phyloP scores from a whole-genome alignment of 2,888 invertebrate genomes.

The Liodrosophila aerea region DNA sequence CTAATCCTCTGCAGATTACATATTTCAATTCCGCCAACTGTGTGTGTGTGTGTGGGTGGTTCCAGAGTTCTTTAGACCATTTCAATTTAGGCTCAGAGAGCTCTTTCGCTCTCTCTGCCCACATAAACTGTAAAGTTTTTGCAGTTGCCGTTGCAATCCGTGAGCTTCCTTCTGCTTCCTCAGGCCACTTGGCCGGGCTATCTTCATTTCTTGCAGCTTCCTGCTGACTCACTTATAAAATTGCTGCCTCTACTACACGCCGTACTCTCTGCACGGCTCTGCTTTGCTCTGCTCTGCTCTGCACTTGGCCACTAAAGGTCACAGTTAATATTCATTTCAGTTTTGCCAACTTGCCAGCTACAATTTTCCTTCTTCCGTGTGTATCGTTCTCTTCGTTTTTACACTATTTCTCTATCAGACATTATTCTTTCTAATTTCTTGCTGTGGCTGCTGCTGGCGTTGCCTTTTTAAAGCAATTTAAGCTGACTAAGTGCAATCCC shows the following conservation, averaged over 20 bases:
- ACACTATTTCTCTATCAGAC: neutral
- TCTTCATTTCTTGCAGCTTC: constrained; percentile 45
- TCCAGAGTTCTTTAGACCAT: constrained; percentile 10
- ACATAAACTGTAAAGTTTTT: constrained; percentile 56
- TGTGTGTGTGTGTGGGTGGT: too few species aligned
- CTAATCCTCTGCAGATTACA: constrained; percentile 66
- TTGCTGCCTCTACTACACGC: constrained; percentile 31
- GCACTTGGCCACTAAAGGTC: constrained; percentile 70
- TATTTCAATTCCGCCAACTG: constrained; percentile 61
- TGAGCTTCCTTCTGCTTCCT: constrained; percentile 3
- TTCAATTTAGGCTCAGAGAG: constrained; percentile 54
- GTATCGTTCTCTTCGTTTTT: neutral
- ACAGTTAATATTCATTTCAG: constrained; percentile 75
- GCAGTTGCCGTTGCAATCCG: constrained; percentile 37
- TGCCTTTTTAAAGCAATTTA: constrained; percentile 55
- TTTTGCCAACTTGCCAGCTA: constrained; percentile 53
- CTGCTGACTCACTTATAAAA: constrained; percentile 53
- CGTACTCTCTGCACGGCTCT: constrained; percentile 3
- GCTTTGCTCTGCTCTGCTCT: constrained; percentile 5
- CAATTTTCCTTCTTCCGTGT: constrained; percentile 29
- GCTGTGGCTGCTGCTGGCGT: constrained; percentile 21
- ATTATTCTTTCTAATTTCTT: constrained; percentile 30
- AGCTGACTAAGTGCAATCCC: constrained; percentile 58
- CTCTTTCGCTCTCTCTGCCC: too few species aligned
- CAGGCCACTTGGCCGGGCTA: constrained; percentile 13